Evolutionary conservation across 2,888 invertebrate genomes (phyloP).

Genomic region (Drosophila pseudotalamancana): DNA sequence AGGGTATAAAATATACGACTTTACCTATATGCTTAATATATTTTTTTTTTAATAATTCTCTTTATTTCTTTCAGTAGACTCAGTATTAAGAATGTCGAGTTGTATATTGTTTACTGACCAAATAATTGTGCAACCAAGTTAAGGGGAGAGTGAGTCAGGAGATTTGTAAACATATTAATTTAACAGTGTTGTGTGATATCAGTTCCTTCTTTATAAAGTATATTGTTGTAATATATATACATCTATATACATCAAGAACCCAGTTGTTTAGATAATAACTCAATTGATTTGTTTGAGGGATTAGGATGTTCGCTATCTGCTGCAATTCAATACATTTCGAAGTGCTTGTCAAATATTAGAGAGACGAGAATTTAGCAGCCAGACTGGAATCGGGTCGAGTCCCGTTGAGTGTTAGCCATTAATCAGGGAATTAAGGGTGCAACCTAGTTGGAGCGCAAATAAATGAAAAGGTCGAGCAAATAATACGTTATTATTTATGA

Average conservation of each 20-base stretch:
- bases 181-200: conserved; percentile 2
- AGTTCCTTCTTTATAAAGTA: background rate
- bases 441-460: conserved; percentile 11
- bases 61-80: no score
- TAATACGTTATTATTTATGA: conserved; percentile 68
- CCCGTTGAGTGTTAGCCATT: conserved; percentile 17
- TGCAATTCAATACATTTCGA: background rate
- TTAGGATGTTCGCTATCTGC: background rate
- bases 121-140: conserved; percentile 5
- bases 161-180: background rate
- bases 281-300: background rate
- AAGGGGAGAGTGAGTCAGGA: conserved; percentile 18
- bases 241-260: no score
- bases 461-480: conserved; percentile 46
- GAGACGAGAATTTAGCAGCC: background rate
- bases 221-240: no score
- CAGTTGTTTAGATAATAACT: background rate
- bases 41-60: no score
- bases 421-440: conserved; percentile 45
- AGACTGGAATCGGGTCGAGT: background rate
- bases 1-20: no score
- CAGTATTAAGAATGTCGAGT: background rate
- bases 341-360: conserved; percentile 10
- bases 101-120: conserved; percentile 21
- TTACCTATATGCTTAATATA: no score